Evolutionary conservation across 2,113 vertebrate species (phyloP).

Genomic region (Festucalex cinctus): DNA sequence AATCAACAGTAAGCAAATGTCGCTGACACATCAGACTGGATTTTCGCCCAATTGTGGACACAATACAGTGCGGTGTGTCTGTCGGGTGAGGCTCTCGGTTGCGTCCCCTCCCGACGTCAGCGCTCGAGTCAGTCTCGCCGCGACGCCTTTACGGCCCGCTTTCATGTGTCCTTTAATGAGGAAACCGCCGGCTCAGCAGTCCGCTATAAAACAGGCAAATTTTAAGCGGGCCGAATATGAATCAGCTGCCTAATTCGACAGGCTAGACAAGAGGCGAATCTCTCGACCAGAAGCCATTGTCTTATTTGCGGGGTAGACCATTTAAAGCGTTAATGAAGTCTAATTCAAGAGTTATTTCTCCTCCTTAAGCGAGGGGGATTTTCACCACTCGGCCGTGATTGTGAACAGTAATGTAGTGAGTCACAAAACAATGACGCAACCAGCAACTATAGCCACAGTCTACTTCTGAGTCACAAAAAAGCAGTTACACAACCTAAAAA

Average conservation of each 20-base stretch:
- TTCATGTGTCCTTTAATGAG: slow-evolving; percentile 79
- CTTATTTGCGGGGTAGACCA: slow-evolving; percentile 29
- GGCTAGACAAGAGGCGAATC: slow-evolving; percentile 37
- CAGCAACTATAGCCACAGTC: slow-evolving; percentile 59
- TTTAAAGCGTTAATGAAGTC: neutral
- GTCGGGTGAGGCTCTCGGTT: slow-evolving; percentile 59
- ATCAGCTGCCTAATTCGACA: slow-evolving; percentile 54
- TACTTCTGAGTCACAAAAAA: slow-evolving; percentile 51
- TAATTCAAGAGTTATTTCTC: neutral
- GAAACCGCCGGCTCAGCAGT: slow-evolving; percentile 74
- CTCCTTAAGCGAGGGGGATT: neutral
- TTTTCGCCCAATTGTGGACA: slow-evolving; percentile 33
- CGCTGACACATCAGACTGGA: slow-evolving; percentile 38
- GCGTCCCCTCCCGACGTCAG: slow-evolving; percentile 71
- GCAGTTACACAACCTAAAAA: slow-evolving; percentile 35
- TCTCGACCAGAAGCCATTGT: slow-evolving; percentile 21
- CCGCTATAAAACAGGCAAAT: slow-evolving; percentile 71
- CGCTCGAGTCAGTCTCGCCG: slow-evolving; percentile 60
- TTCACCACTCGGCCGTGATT: neutral
- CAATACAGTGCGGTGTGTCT: slow-evolving; percentile 46
- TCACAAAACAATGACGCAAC: slow-evolving; percentile 59
- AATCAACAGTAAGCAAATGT: no score
- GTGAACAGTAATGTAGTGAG: slow-evolving; percentile 31
- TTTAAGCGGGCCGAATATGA: slow-evolving; percentile 75
- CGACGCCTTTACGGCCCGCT: slow-evolving; percentile 70